A percentile compares a stretch with the other conserved stretches of the same genome.
phyloP scores from a whole-genome alignment of 2,113 vertebrate species.

The Clarias batrachus region DNA sequence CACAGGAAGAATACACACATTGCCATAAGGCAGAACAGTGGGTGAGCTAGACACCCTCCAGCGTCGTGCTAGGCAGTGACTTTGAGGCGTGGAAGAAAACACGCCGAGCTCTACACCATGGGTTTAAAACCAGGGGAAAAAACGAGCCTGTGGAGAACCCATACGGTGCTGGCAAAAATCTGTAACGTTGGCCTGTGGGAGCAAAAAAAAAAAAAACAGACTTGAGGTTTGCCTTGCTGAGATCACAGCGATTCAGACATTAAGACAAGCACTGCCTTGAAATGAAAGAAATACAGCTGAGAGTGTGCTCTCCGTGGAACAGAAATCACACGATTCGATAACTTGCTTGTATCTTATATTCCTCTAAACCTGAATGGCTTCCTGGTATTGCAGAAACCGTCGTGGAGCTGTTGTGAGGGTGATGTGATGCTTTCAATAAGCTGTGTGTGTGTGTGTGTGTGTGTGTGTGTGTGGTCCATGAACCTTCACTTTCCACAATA shows the following conservation, averaged over 20 bases:
- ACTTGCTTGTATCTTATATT: not conserved
- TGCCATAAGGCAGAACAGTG: conserved; percentile 26
- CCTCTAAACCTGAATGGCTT: not conserved
- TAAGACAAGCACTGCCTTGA: not conserved
- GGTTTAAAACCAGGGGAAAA: not conserved
- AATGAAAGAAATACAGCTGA: not conserved
- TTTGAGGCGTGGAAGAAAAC: conserved; percentile 15
- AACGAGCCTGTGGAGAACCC: conserved; percentile 18
- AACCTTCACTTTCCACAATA: not conserved
- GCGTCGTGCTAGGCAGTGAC: conserved; percentile 13
- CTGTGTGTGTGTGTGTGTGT: not conserved
- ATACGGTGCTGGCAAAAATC: not conserved
- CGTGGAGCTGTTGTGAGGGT: too few species aligned
- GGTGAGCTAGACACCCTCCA: conserved; percentile 17
- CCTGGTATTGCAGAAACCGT: too few species aligned
- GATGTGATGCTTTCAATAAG: not conserved
- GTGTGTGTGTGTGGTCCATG: not conserved
- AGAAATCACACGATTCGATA: not conserved
- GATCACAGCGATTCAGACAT: not conserved
- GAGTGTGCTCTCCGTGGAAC: not conserved
- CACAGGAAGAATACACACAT: conserved; percentile 23
- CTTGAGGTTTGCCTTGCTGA: not conserved
- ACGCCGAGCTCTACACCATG: not conserved
- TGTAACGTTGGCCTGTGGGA: not conserved
- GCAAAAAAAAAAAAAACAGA: not conserved